Base-by-base conservation (phyloP, 2,888 invertebrate genomes). In the Podabrus alpinus region DNA sequence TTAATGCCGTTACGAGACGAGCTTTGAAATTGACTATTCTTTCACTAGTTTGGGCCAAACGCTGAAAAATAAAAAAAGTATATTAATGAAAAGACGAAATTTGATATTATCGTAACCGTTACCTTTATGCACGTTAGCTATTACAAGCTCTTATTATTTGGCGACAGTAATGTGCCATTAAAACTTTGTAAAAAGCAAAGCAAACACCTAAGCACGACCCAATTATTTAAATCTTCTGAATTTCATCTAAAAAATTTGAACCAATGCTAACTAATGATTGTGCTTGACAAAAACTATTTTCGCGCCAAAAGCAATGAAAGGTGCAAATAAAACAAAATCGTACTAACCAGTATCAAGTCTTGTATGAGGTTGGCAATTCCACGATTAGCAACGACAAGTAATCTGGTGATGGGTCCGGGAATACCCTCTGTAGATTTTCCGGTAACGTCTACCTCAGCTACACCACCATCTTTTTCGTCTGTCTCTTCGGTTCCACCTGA, bases 1-100 rank as follows among this genome's bases (percentile, higher is more conserved):
- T 95, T 88, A 95, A 93, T 83, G 95, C 94, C 85, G 95, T 96
- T 88, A 96, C 94, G 85, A 96, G 90, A 90, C 95, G 92, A 87
- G 95, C 95, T 90, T 95, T 96, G 92, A 95, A 96, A 93, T 95
- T 95, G 86, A 96, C 95, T 90, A 96, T 93, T 88, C 94, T 92
- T 89, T 96, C 95, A 87, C 95, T 95, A 86, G 95, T 95, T 88
- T 95, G 95, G 75, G 95, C 95, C 87, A 95, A 90, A 83, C 93
- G 92, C 93, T 93, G 87, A 71, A 87, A 88, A 81, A 78, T 80
- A 82, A 84, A 81, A 83, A 80, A 77, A 29, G 4, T 74, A 24
- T 59, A 67, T 68, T 59, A 71, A 71, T 66, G 19, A 64, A 64
- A 13, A 4, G 29, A 25, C 13, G n/a, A 19, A n/a, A 16, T 19